These are phyloP conservation scores for Corythaeola cristata DNA, from an alignment of 2,113 vertebrate species.

Conservation along the genomic window DNA sequence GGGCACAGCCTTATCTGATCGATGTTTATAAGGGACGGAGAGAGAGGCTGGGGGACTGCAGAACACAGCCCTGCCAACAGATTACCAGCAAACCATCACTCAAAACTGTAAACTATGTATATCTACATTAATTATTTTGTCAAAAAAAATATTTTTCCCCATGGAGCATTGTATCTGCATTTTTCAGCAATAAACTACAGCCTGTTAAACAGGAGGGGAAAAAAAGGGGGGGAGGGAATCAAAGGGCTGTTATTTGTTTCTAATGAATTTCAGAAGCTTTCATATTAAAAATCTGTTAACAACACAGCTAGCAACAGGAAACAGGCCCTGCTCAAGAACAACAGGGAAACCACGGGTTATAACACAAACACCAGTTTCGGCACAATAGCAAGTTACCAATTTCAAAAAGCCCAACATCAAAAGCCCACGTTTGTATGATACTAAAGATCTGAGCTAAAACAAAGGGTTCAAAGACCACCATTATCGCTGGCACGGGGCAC, in stretches of 20 bases:
- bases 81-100: background rate
- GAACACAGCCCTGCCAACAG: background rate
- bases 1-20: rapidly evolving
- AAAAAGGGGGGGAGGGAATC: background rate
- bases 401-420: background rate
- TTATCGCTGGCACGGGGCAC: background rate
- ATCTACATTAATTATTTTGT: background rate
- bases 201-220: background rate
- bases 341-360: rapidly evolving
- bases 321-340: background rate
- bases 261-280: background rate
- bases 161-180: background rate
- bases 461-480: background rate
- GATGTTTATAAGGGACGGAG: background rate
- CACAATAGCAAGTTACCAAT: rapidly evolving
- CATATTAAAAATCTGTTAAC: background rate
- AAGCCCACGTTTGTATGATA: background rate
- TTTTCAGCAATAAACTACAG: background rate
- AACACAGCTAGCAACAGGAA: background rate
- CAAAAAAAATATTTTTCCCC: background rate
- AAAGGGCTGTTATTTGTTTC: background rate
- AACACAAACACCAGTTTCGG: background rate
- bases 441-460: background rate
- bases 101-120: background rate
- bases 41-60: background rate